Evolutionary conservation across 2,888 invertebrate species (phyloP).

Genomic region (Rhimphoctona megacephalus): DNA sequence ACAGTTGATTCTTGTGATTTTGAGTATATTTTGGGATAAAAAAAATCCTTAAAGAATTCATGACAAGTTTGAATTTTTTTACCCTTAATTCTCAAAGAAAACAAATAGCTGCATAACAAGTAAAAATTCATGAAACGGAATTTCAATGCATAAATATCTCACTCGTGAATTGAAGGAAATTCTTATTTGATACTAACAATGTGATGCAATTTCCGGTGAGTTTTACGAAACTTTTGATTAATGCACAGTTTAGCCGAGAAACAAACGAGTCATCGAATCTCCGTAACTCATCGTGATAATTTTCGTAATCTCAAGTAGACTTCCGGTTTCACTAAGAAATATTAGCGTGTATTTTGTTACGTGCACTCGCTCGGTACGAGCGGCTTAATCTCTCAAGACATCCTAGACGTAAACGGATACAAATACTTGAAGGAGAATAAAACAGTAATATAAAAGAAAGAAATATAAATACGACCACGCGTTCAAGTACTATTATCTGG

Average conservation of each 20-base stretch:
- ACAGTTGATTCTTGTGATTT: background rate
- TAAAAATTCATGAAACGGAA: background rate
- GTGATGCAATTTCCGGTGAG: background rate
- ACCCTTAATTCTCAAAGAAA: background rate
- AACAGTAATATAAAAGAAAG: background rate
- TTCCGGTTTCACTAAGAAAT: slow-evolving; percentile 33
- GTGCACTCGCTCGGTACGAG: slow-evolving; percentile 10
- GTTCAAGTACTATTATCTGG: slow-evolving; percentile 29
- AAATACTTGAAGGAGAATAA: background rate
- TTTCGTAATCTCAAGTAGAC: slow-evolving; percentile 35
- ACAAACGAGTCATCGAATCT: slow-evolving; percentile 37
- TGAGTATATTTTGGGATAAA: background rate
- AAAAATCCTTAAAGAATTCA: background rate
- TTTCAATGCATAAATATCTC: background rate
- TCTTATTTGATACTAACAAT: background rate
- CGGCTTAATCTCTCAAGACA: slow-evolving; percentile 28
- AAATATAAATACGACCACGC: slow-evolving; percentile 4
- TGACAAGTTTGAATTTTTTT: background rate
- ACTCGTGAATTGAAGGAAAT: background rate
- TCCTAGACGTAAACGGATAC: slow-evolving; percentile 38
- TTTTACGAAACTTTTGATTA: background rate
- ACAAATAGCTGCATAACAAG: background rate
- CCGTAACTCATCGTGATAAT: slow-evolving; percentile 25
- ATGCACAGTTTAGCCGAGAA: background rate
- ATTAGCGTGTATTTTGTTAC: slow-evolving; percentile 33